Conservation (phyloP, 2,797 vertebrate species). For the Somateria mollissima region DNA sequence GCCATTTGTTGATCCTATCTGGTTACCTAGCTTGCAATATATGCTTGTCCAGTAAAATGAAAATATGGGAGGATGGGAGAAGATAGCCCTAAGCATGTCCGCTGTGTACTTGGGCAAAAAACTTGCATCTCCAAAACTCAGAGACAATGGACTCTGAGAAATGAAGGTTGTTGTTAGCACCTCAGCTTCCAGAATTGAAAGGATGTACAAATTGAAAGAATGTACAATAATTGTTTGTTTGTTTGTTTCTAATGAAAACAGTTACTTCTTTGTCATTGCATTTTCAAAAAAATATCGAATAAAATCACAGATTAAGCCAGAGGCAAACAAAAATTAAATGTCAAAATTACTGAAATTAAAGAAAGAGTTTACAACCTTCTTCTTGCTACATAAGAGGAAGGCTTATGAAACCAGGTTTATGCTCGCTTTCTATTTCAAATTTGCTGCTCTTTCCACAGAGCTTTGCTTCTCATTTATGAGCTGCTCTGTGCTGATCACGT, state of each 20-base stretch:
- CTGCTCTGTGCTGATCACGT: neutral
- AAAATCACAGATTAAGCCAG: neutral
- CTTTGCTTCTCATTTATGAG: neutral
- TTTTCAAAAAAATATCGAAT: slow-evolving; percentile 18
- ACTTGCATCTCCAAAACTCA: neutral
- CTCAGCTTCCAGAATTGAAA: neutral
- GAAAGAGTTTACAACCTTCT: neutral
- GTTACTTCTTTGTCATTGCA: neutral
- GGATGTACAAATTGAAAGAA: neutral
- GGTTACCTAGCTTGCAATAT: neutral
- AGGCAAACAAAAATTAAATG: neutral
- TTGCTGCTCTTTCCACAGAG: slow-evolving; percentile 12
- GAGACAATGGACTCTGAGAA: neutral
- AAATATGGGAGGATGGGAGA: neutral
- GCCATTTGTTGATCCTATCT: neutral
- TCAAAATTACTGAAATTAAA: neutral
- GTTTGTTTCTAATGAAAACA: neutral
- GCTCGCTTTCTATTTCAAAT: neutral
- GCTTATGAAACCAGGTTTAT: slow-evolving; percentile 22
- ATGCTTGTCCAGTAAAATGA: neutral
- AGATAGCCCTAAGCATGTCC: fast-evolving
- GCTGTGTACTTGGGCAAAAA: neutral
- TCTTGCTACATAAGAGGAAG: neutral
- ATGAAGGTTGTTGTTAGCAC: neutral
- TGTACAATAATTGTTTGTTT: neutral